Base-by-base conservation (phyloP, 1,140 invertebrate species). In the Holcopasites calliopsidis region DNA sequence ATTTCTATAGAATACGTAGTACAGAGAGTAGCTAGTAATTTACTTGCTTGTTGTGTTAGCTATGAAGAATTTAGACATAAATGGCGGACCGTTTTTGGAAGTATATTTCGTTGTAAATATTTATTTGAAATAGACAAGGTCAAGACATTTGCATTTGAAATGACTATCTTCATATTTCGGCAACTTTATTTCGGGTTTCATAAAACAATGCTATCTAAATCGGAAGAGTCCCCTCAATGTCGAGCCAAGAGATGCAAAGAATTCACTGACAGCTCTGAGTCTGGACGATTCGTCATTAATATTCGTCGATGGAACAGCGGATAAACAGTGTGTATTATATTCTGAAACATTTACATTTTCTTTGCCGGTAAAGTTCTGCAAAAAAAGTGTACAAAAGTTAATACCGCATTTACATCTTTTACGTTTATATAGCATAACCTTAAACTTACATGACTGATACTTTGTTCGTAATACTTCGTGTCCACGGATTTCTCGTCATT, bases 151-250 rank as follows among this genome's bases (percentile, higher is more conserved):
- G 2, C 7, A 55, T 55, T 44, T 10, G 31, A 23, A 57, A 23
- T 4, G 5, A 31, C 44, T 33, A 35, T 28, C 16, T 62, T 11
- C 10, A 35, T 40, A 38, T 1, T 47, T 40, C n/a, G 3, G 55
- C 16, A 33, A 40, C 28, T 74, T 33, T 54, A 57, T 42, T 57
- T 47, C 23, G 11, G n/a, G 28, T 13, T n/a, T 26, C 0, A 55
- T 21, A 8, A 8, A 68, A 49, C 2, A 70, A 2, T n/a, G 35
- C 55, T 68, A 83, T 57, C 62, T 68, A 38, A 83, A 83, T 31
- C 23, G 74, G 31, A 87, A 85, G 33, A 87, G 26, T 57, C 79
- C 60, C 65, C 55, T 78, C 49, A 87, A 52, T 1, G 80, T 79
- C 23, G 79, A 77, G 47, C 84, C 52, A 28, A 87, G 42, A 13